Base-by-base conservation (phyloP, 2,113 vertebrate species). In the Prionailurus viverrinus region DNA sequence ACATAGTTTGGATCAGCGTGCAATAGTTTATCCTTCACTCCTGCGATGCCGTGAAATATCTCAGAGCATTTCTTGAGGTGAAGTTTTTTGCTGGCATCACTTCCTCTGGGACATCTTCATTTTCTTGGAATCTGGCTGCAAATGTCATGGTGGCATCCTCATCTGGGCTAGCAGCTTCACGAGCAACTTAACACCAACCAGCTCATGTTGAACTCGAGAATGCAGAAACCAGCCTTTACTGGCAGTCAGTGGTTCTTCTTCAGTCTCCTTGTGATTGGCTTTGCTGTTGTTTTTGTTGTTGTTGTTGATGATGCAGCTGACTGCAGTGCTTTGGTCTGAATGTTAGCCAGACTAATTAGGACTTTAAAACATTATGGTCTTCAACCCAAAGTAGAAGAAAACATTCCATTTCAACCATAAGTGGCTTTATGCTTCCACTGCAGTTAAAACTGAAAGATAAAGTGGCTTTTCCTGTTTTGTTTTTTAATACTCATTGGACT, bases 261-360 rank as follows among this genome's bases (percentile, higher is more conserved):
- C 3, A 0, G 25, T 73, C 58, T 84, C 58, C 55, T 80, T 18
- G 8, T 10, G 39, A 89, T 48, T 61, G 29, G 5, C 25, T 3
- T 74, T 89, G 69, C 76, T 71, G 87, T 95, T 65, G 58, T 61
- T 45, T 5, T 73, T 89, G 68, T 81, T 66, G 84, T 94, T 89
- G 69, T 81, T 73, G 80, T 94, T 66, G 58, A 45, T 45, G 31
- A 33, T 31, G 25, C 63, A 69, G 61, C 63, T 88, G 61, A 74
- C 25, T 14, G 63, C 69, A 83, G 25, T 84, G 76, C 18, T 88
- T 53, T 68, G 53, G 14, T 79, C 23, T 74, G 65, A 66, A 63
- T n/a, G 14, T 18, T 81, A 63, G 68, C 16, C 61, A 76, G 39
- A 53, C 36, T 51, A 45, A 84, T 71, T 45, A 14, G 8, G 61